Percentiles rank a stretch among this genome's conserved stretches.
Evolutionary conservation across 2,888 invertebrate species (phyloP).

Genomic region (Mimas tiliae): DNA sequence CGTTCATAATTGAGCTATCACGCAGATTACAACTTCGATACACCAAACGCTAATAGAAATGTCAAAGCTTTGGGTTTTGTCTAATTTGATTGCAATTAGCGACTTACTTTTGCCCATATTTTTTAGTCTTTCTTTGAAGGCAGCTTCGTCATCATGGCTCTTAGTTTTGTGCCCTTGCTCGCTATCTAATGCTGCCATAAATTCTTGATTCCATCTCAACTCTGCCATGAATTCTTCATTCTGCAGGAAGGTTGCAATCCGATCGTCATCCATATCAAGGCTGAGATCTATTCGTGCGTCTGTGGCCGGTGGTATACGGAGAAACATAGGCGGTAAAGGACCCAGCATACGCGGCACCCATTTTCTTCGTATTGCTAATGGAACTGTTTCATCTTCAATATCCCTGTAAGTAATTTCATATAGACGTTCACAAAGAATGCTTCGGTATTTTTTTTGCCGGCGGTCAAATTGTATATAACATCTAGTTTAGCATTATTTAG

Average conservation of each 20-base stretch:
- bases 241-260: slow-evolving; percentile 93
- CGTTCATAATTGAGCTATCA: too few relatives aligned
- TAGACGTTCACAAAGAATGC: too few relatives aligned
- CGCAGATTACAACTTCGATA: too few relatives aligned
- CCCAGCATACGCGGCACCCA: slow-evolving; percentile 93
- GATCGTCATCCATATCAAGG: slow-evolving; percentile 92
- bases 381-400: slow-evolving; percentile 72
- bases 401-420: slow-evolving; percentile 62
- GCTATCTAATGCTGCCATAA: slow-evolving; percentile 92
- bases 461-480: too few relatives aligned
- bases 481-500: too few relatives aligned
- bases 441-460: too few relatives aligned
- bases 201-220: slow-evolving; percentile 93
- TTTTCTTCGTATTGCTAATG: slow-evolving; percentile 79
- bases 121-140: slow-evolving; percentile 90
- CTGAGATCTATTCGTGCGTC: slow-evolving; percentile 80
- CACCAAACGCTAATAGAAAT: too few relatives aligned
- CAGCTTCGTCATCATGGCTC: slow-evolving; percentile 87
- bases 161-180: slow-evolving; percentile 85
- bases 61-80: too few relatives aligned
- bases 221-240: slow-evolving; percentile 96
- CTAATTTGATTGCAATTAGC: background rate
- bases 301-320: slow-evolving; percentile 85
- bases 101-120: slow-evolving; percentile 91
- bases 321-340: slow-evolving; percentile 91